Evolutionary conservation across 2,113 vertebrate genomes (phyloP), one percentile per base, ranked within the genome.

Genomic region (Sorex fumeus): DNA sequence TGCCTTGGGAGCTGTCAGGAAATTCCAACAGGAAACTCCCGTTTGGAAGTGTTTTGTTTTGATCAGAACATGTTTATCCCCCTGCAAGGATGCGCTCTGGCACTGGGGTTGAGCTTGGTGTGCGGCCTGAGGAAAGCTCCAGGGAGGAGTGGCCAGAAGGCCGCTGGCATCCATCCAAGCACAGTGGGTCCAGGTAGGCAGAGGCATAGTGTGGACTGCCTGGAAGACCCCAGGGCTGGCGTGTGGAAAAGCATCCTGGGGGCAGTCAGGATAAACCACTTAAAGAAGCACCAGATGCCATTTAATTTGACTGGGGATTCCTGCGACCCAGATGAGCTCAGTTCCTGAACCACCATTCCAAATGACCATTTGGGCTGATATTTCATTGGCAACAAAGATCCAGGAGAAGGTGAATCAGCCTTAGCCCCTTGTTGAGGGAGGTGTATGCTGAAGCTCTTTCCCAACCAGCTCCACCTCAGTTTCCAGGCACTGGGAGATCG

Each of bases 11-110:
- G 91, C 88, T 82, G 93, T 70, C 96, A 95, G 95, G 93, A 95
- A 95, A 92, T 94, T 88, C 89, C 91, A 84, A 40, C 84, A 93
- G 95, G 90, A 95, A 94, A 96, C 84, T 89, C 95, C 93, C 92
- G 0, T 89, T 91, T 94, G 87, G 77, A 95, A 95, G 93, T 84
- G 94, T 84, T 96, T 93, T 95, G 93, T 96, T 95, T 96, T 87
- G 91, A 92, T 87, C 81, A 90, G 87, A 84, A 83, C 36, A n/a
- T 91, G 94, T 95, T 96, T 96, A 86, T 92, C 84, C 74, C 92
- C 92, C 82, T 93, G 84, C n/a, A 62, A 95, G 90, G 93, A 90
- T 91, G 90, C 66, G 12, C 83, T 79, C 43, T 84, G 85, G 88
- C 83, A 79, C 53, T 0, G 0, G 83, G 79, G 30, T 71, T 2